Conservation (phyloP, 2,113 vertebrate genomes). For the Himantopus leucocephalus region DNA sequence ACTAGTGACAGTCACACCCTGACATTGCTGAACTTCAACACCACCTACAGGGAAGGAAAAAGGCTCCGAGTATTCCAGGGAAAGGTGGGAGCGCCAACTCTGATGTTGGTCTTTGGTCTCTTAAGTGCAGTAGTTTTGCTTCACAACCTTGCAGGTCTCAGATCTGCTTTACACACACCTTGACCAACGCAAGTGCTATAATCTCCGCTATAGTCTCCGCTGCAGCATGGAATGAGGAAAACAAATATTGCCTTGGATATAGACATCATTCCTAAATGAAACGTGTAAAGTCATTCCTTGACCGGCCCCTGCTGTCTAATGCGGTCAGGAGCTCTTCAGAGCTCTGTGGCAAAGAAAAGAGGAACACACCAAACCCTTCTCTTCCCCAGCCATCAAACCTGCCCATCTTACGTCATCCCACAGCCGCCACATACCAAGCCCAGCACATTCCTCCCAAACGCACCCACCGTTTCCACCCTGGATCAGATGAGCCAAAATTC, state of each 20-base stretch:
- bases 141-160: not conserved
- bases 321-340: not conserved
- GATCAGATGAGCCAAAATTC: not conserved
- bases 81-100: not conserved
- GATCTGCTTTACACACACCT: not conserved
- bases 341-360: not conserved
- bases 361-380: not conserved
- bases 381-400: not conserved
- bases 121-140: not conserved
- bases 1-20: not conserved
- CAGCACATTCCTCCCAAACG: not conserved
- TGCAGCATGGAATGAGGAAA: rapidly evolving
- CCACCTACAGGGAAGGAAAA: not conserved
- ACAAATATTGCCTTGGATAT: not conserved
- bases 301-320: not conserved
- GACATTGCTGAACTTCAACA: not conserved
- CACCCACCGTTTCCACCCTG: not conserved
- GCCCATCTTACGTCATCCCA: not conserved
- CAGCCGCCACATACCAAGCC: not conserved
- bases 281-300: rapidly evolving
- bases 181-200: rapidly evolving
- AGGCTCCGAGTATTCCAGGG: not conserved
- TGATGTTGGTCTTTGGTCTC: not conserved
- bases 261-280: rapidly evolving
- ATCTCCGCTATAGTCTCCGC: not conserved